Conservation (phyloP, 2,113 vertebrate species). For the Nothobranchius furzeri region DNA sequence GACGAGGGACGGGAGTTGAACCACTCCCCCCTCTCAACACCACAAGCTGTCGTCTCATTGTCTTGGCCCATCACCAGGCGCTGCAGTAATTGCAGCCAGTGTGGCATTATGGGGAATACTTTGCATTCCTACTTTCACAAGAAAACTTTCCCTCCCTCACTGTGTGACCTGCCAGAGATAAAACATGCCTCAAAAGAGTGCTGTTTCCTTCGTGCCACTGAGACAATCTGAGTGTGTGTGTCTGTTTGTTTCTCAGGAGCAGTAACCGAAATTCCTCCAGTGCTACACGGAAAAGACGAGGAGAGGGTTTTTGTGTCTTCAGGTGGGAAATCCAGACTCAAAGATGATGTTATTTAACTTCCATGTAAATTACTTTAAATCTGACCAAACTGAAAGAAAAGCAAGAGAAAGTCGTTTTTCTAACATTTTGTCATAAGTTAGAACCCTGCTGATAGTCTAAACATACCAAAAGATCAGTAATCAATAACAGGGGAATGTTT, state of each 20-base stretch:
- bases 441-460: constrained; percentile 71
- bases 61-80: constrained; percentile 75
- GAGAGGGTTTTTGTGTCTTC: constrained; percentile 1
- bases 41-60: constrained; percentile 75
- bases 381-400: constrained; percentile 18
- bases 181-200: constrained; percentile 50
- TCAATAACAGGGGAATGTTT: constrained; percentile 78
- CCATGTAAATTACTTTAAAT: constrained; percentile 2
- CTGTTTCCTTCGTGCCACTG: constrained; percentile 46
- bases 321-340: constrained; percentile 6
- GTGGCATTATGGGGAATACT: constrained; percentile 79
- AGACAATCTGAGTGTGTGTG: constrained; percentile 33
- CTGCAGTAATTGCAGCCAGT: constrained; percentile 75
- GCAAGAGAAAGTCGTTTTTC: constrained; percentile 1
- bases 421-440: constrained; percentile 44
- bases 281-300: constrained; percentile 1
- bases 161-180: constrained; percentile 68
- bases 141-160: constrained; percentile 65
- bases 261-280: constrained; percentile 9
- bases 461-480: constrained; percentile 79
- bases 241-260: constrained; percentile 9
- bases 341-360: constrained; percentile 3
- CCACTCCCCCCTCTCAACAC: constrained; percentile 54
- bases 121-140: constrained; percentile 78
- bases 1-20: constrained; percentile 53